Percentiles rank a stretch among this genome's conserved stretches.
These are phyloP conservation scores for Sinocyclocheilus maitianheensis DNA, from an alignment of 2,113 vertebrate genomes.

Conservation along the genomic window DNA sequence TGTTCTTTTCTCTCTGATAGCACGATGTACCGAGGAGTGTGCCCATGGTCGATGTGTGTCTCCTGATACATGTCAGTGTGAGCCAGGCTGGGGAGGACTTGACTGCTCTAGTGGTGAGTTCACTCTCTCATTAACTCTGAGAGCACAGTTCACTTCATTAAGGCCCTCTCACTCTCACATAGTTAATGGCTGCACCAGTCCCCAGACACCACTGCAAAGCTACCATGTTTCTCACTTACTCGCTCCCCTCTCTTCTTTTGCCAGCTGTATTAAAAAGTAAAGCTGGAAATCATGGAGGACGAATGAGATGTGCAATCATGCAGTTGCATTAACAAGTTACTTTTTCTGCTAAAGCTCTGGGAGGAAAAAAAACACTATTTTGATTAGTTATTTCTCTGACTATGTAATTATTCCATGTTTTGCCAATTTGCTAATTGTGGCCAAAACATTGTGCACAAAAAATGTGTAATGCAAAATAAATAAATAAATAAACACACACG, in stretches of 20 bases:
- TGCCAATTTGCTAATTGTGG: not conserved
- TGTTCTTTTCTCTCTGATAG: slow-evolving; percentile 73
- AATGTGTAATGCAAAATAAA: too few species aligned
- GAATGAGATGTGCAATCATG: not conserved
- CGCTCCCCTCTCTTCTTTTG: slow-evolving; percentile 17
- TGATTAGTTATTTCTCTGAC: not conserved
- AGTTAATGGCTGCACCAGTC: slow-evolving; percentile 56
- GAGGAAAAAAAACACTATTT: slow-evolving; percentile 11
- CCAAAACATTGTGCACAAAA: not conserved
- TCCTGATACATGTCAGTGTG: slow-evolving; percentile 96
- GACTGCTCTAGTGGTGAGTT: slow-evolving; percentile 99
- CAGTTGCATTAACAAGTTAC: not conserved
- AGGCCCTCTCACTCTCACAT: slow-evolving; percentile 53
- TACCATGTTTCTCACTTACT: slow-evolving; percentile 50
- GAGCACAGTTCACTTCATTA: slow-evolving; percentile 64
- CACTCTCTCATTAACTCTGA: slow-evolving; percentile 60
- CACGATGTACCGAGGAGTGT: slow-evolving; percentile 94
- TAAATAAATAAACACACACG: too few species aligned
- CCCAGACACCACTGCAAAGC: slow-evolving; percentile 51
- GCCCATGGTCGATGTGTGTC: slow-evolving; percentile 94
- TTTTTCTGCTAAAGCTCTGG: not conserved
- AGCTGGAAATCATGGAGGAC: slow-evolving; percentile 24
- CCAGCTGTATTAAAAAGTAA: slow-evolving; percentile 18
- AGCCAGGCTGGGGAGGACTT: slow-evolving; percentile 96
- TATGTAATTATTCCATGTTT: not conserved